Conservation (phyloP, 2,113 vertebrate species). For the Phrynosoma platyrhinos region DNA sequence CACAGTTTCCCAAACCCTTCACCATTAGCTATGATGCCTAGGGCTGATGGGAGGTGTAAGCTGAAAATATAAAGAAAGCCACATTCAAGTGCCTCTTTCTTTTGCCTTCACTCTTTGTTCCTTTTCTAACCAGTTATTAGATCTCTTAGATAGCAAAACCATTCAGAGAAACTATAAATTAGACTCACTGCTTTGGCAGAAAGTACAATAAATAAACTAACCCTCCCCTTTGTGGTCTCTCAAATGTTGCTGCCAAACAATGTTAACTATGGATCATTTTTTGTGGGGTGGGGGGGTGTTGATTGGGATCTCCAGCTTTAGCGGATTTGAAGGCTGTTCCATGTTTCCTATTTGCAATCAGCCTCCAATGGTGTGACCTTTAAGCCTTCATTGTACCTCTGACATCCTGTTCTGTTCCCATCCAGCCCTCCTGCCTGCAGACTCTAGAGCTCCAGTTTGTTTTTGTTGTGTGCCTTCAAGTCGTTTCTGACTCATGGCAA, state of each 20-base stretch:
- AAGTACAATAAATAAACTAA: background rate
- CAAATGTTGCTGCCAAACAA: background rate
- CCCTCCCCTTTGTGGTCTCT: background rate
- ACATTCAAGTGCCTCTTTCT: too few species aligned
- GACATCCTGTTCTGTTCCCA: slow-evolving; percentile 32
- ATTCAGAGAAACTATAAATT: background rate
- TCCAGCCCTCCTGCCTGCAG: background rate
- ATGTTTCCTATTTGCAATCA: slow-evolving; percentile 56
- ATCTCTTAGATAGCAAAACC: too few species aligned
- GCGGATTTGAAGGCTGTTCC: background rate
- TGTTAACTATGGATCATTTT: background rate
- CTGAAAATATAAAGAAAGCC: too few species aligned
- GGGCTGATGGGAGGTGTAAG: too few species aligned
- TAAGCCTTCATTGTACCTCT: slow-evolving; percentile 9
- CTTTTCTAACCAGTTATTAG: too few species aligned
- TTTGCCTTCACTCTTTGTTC: too few species aligned
- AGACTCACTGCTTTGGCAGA: background rate
- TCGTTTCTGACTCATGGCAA: too few species aligned
- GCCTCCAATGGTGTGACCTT: slow-evolving; percentile 44
- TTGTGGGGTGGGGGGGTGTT: background rate
- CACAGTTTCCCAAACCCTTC: too few species aligned
- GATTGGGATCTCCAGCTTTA: background rate
- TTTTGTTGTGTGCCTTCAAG: too few species aligned
- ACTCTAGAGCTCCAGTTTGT: fast-evolving
- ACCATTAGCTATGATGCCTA: too few species aligned